These are phyloP conservation scores for Ammospiza nelsoni DNA, from an alignment of 2,113 vertebrate species.

Conservation along the genomic window DNA sequence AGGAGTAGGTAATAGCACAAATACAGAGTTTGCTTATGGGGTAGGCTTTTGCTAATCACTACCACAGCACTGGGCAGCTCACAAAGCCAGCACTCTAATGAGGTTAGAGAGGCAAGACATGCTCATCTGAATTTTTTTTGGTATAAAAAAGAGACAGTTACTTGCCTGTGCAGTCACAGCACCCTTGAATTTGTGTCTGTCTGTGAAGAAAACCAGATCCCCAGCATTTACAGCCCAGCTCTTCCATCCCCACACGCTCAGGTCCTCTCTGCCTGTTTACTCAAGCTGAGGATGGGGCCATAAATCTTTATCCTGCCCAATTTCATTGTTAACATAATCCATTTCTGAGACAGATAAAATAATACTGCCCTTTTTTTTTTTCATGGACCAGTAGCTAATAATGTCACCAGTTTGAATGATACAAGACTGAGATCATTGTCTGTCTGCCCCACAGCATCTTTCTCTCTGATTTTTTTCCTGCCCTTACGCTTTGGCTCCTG, in stretches of 20 bases:
- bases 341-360: constrained; percentile 49
- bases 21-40: constrained; percentile 16
- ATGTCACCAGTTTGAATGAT: background rate
- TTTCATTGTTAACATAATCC: constrained; percentile 46
- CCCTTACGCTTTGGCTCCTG: constrained; percentile 34
- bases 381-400: constrained; percentile 31
- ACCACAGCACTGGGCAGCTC: background rate
- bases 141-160: background rate
- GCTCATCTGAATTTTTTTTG: constrained; percentile 5
- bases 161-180: background rate
- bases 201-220: background rate
- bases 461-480: background rate
- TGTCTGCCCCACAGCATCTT: constrained; percentile 42
- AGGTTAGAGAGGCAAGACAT: background rate
- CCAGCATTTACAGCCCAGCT: background rate
- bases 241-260: background rate
- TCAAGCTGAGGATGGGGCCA: constrained; percentile 1
- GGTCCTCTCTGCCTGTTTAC: constrained; percentile 40
- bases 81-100: background rate
- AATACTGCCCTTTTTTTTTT: constrained; percentile 33
- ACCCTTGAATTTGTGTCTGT: background rate
- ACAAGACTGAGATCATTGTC: constrained; percentile 35
- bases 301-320: constrained; percentile 61
- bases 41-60: constrained; percentile 33
- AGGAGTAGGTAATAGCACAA: constrained; percentile 12